Conservation (phyloP, 2,888 invertebrate species). For the Drosophila gaucha region DNA sequence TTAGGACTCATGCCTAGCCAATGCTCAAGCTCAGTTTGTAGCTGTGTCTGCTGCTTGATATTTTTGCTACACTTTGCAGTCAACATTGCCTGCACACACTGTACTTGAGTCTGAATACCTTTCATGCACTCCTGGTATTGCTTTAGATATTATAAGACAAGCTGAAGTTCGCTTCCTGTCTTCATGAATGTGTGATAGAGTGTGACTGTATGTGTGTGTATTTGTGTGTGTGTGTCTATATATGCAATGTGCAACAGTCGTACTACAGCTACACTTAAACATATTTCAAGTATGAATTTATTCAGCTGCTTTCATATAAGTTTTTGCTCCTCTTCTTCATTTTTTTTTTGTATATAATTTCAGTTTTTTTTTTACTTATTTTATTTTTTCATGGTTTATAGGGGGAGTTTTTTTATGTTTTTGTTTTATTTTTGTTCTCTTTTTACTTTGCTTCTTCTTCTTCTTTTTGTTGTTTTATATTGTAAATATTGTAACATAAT, state of each 20-base stretch:
- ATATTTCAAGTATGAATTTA: conserved; percentile 52
- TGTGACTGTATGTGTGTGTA: conserved; percentile 14
- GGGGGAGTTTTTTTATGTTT: conserved; percentile 38
- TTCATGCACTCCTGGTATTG: too few species aligned
- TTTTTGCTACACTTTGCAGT: too few species aligned
- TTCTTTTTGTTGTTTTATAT: conserved; percentile 28
- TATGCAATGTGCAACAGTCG: conserved; percentile 71
- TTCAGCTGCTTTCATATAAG: conserved; percentile 48
- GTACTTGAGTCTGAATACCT: too few species aligned
- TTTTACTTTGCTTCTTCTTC: conserved; percentile 9
- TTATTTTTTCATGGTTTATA: conserved; percentile 34
- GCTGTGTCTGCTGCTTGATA: too few species aligned
- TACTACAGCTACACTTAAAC: conserved; percentile 62
- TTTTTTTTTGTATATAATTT: conserved; percentile 39
- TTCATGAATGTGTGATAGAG: too few species aligned
- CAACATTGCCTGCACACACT: too few species aligned
- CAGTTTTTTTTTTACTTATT: conserved; percentile 37
- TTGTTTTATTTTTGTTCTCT: conserved; percentile 20
- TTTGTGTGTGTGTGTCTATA: conserved; percentile 21
- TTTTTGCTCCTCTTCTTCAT: conserved; percentile 26
- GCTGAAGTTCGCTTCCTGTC: conserved; percentile 31
- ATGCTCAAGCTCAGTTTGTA: too few species aligned
- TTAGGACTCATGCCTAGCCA: too few species aligned
- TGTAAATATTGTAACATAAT: conserved; percentile 77
- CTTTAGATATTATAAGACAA: conserved; percentile 13